These are phyloP conservation scores for Neomorphus geoffroyi DNA, from an alignment of 2,797 vertebrate genomes.

Conservation along the genomic window DNA sequence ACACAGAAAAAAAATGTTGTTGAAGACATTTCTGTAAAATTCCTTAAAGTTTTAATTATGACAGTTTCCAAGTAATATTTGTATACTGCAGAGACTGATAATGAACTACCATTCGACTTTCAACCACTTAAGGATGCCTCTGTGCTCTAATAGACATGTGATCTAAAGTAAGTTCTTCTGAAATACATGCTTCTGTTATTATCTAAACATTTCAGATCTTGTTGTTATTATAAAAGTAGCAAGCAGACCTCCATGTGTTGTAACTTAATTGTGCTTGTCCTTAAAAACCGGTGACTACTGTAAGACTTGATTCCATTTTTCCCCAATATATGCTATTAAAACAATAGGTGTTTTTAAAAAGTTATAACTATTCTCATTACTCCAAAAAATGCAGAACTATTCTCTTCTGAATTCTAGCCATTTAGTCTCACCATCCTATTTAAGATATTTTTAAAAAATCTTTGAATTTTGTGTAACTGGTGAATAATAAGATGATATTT, in stretches of 20 bases:
- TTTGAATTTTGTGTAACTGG: not conserved
- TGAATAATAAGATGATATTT: not conserved
- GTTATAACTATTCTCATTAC: not conserved
- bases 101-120: not conserved
- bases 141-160: accelerated
- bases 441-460: not conserved
- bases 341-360: not conserved
- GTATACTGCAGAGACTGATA: not conserved
- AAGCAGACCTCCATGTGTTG: not conserved
- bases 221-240: not conserved
- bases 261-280: not conserved
- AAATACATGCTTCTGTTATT: not conserved
- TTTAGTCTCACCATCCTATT: not conserved
- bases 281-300: not conserved
- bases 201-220: not conserved
- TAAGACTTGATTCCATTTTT: not conserved
- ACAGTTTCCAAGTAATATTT: not conserved
- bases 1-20: accelerated
- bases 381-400: not conserved
- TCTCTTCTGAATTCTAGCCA: not conserved
- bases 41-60: not conserved
- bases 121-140: not conserved
- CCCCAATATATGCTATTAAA: not conserved
- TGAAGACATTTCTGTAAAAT: not conserved
- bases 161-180: not conserved